Evolutionary conservation across 2,113 vertebrate genomes (phyloP).

Genomic region (Psittacula cyanocephala): DNA sequence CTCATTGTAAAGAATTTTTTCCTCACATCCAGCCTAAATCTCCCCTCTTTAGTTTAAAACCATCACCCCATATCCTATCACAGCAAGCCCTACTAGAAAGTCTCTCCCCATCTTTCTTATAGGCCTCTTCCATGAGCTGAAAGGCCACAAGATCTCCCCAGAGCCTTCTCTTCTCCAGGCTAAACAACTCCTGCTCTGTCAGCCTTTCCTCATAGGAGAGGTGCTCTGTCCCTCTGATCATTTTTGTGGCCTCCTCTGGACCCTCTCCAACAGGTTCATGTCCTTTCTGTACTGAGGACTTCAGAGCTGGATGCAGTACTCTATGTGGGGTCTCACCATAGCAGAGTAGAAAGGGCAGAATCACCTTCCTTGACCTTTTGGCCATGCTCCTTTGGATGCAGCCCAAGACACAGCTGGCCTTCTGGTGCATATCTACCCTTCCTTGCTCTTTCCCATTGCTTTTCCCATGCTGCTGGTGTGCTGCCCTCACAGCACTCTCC

Average conservation of each 20-base stretch:
- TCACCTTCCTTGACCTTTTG: background rate
- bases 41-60: background rate
- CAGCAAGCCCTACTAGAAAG: background rate
- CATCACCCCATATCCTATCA: background rate
- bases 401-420: background rate
- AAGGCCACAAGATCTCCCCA: background rate
- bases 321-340: background rate
- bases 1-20: background rate
- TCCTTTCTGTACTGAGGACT: background rate
- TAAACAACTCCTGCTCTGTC: background rate
- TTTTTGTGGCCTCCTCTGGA: background rate
- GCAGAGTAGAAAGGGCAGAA: background rate
- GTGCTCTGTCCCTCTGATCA: background rate
- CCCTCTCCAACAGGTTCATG: background rate
- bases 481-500: background rate
- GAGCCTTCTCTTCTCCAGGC: background rate
- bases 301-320: background rate
- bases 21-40: background rate
- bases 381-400: background rate
- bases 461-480: accelerated
- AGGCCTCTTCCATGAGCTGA: background rate
- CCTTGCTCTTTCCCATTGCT: background rate
- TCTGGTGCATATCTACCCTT: background rate
- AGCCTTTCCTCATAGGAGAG: background rate
- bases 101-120: background rate